These are phyloP conservation scores for Apamea sordens DNA, from an alignment of 2,888 invertebrate genomes.

Conservation along the genomic window DNA sequence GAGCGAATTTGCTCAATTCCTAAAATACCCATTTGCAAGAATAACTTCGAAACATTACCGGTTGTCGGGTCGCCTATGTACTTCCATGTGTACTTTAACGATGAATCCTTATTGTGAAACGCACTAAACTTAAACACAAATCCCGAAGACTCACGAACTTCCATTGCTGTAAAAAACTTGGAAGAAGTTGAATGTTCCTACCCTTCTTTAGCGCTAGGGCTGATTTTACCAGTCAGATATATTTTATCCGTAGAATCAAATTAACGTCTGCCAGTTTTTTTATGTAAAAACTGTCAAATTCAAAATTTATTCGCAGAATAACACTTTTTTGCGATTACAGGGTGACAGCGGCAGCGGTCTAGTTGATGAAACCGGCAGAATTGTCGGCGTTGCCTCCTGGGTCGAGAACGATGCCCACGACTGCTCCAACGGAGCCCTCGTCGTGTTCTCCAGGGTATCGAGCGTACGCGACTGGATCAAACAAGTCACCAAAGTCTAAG, in stretches of 20 bases:
- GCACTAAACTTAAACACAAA: neutral
- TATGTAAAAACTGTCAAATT: neutral
- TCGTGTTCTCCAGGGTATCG: constrained; percentile 83
- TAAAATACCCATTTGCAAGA: constrained; percentile 7
- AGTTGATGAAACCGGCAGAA: constrained; percentile 75
- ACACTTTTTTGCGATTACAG: constrained; percentile 66
- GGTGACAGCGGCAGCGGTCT: constrained; percentile 88
- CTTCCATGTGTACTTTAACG: neutral
- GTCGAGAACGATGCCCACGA: constrained; percentile 83
- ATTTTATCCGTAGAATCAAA: neutral
- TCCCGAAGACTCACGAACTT: neutral
- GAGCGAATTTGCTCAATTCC: constrained; percentile 12
- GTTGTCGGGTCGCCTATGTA: neutral
- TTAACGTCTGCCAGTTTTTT: neutral
- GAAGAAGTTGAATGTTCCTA: neutral
- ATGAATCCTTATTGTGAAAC: neutral
- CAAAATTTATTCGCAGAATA: neutral
- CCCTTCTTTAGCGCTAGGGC: neutral
- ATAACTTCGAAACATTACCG: neutral
- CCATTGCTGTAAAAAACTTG: neutral
- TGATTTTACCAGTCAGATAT: neutral
- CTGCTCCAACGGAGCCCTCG: constrained; percentile 81
- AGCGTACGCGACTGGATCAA: constrained; percentile 82
- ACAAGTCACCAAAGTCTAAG: constrained; percentile 77
- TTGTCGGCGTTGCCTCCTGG: constrained; percentile 87